Base-by-base conservation (phyloP, 1,140 invertebrate species). In the Meloidogyne floridensis region DNA sequence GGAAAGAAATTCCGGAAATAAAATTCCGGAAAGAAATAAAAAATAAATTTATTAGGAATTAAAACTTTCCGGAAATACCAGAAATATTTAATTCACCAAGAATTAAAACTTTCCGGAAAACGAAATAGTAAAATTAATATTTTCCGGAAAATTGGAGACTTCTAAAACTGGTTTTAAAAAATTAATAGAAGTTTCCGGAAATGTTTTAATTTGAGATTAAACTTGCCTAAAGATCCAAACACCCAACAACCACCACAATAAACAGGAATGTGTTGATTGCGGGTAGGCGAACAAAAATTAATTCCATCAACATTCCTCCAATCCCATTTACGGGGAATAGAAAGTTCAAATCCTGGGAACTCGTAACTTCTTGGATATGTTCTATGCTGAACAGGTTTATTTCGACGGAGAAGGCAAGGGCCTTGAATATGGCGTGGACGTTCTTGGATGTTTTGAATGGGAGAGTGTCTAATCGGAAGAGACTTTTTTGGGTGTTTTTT, bases 291-390 rank as follows among this genome's bases (percentile, higher is more conserved):
- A 75, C 86, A 90, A 83, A 89, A 92, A 82, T 92, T 92, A 18
- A 83, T 86, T 6, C 91, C 91, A 80, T 86, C 90, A 10, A 92
- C 85, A 83, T 92, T 92, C 79, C 92, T 85, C 92, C 92, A 92
- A 80, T 92, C 92, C 87, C 86, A 91, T 42, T 77, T 81, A n/a
- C 87, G 75, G 43, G 91, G 91, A 9, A 92, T 54, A 15, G 84
- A 78, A 32, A 86, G 82, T 80, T 87, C 86, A 72, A 87, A 87
- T 15, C 86, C 86, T 9, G 87, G 74, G 32, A 80, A 77, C 73
- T 87, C 86, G 53, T 72, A 87, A 32, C 86, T 74, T n/a, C 86
- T 82, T 7, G 85, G 85, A 77, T 86, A 86, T 15, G 85, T 86
- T 15, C 84, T 80, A 32, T 54, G 72, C 18, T 72, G 56, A n/a